Evolutionary conservation across 2,888 invertebrate genomes (phyloP), one percentile per base, ranked within the genome.

Genomic region (Lottia gigantea): DNA sequence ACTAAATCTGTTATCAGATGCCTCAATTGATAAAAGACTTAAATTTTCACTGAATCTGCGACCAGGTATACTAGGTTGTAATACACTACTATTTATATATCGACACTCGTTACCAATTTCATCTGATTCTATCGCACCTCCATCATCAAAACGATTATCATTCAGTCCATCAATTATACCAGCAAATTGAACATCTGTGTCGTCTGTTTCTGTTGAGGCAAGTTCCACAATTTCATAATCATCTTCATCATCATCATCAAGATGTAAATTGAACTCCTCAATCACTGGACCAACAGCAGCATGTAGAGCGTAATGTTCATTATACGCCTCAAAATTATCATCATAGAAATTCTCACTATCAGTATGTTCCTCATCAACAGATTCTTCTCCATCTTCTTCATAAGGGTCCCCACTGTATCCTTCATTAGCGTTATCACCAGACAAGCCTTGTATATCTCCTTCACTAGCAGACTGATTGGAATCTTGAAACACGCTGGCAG

Each of bases 321-420:
- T 83, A 68, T 84, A 84, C 70, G 83, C 83, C 70, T 84, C 84
- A 66, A 82, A 84, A 76, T 83, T 81, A 73, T 85, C 85, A 71
- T 85, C 85, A 68, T 84, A 83, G 70, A 83, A 81, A 74, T 83
- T 79, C 70, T 84, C 83, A 75, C 82, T 82, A 75, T 83, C 82
- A 0, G 84, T 81, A 71, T 83, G 78, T 67, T 84, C 83, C 64
- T 78, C 78, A 72, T 78, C 80, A 71, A 77, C 78, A 7, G 76
- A 79, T 40, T 77, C 72, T 15, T 76, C 78, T 49, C 72, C 68
- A 19, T 79, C 78, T 26, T 75, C 74, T 15, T 76, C 78, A 16
- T 82, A 80, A 40, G 73, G 78, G 73, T 76, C 80, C 19, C 81
- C 80, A 63, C 81, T 81, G 76, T 74, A 72, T 26, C 73, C 73